Evolutionary conservation across 1,140 invertebrate species (phyloP), one percentile per base, ranked within the genome.

Genomic region (Bradysia coprophila): DNA sequence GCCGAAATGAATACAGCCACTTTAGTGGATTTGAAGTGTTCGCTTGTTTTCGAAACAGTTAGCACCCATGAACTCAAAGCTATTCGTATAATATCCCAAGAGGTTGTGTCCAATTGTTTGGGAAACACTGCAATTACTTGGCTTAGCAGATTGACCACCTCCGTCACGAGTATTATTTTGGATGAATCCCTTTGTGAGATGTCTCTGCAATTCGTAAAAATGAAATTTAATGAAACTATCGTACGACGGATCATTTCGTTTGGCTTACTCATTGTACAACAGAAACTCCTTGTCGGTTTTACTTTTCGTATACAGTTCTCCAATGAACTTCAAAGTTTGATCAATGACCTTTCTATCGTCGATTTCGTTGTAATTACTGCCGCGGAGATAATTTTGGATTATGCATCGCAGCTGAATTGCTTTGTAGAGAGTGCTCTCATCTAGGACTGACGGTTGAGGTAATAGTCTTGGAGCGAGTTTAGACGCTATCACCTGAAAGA

Each of bases 31-130:
- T 50, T 43, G 38, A 54, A 60, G 40, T 61, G 44, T 23, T 51
- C 33, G 31, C 59, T 56, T 0, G 62, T 68, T 43, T 67, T 67
- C 18, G 56, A 60, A 10, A 70, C 49, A 42, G 50, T 65, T 4
- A 55, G 46, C 33, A 72, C 64, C 77, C 77, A 80, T 2, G 69
- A 67, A 9, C 68, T 66, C 2, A 76, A 49, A n/a, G 67, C 70
- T 48, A 81, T 71, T 10, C 78, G 58, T 37, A 73, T 65, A 42
- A 72, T 68, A 57, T 81, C 78, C 77, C 78, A 81, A 31, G 72
- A 64, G 39, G 56, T 55, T 9, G 53, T 48, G 13, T 50, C 61
- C 18, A 75, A 48, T 44, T 59, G 53, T 18, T 53, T 49, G 1
- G 71, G 64, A 45, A 61, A 55, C 5, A 48, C 46, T 31, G 59